A percentile compares a stretch with the other conserved stretches of the same genome.
Evolutionary conservation across 2,888 invertebrate species (phyloP).

Genomic region (Philhelius pedissequus): DNA sequence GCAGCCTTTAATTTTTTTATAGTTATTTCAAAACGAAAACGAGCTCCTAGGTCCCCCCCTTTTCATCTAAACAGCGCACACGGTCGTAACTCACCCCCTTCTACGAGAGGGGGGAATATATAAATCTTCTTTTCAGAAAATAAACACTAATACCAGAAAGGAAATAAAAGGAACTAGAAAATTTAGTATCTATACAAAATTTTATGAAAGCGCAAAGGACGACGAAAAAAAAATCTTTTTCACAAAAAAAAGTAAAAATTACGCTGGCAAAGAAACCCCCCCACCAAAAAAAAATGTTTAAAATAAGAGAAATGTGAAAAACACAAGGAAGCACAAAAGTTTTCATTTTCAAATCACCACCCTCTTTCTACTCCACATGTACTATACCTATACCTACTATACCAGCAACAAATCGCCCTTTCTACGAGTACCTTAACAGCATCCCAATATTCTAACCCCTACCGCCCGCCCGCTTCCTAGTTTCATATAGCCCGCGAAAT

Average conservation of each 20-base stretch:
- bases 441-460: conserved; percentile 13
- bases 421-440: conserved; percentile 33
- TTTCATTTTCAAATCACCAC: conserved; percentile 69
- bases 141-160: conserved; percentile 76
- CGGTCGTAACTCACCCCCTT: conserved; percentile 65
- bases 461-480: conserved; percentile 29
- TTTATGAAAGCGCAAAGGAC: conserved; percentile 67
- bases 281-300: conserved; percentile 39
- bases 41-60: background rate
- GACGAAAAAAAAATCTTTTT: conserved; percentile 1
- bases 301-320: conserved; percentile 55
- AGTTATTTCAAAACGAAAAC: conserved; percentile 67
- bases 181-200: conserved; percentile 73
- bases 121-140: conserved; percentile 78
- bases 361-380: conserved; percentile 9
- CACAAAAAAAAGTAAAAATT: conserved; percentile 1
- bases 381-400: too few relatives aligned
- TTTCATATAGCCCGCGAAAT: conserved; percentile 52
- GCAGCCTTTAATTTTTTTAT: conserved; percentile 69
- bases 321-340: conserved; percentile 67
- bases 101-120: conserved; percentile 70
- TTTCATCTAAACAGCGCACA: conserved; percentile 43
- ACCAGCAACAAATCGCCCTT: conserved; percentile 52
- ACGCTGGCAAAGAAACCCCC: conserved; percentile 40
- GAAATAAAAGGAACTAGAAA: conserved; percentile 73